Evolutionary conservation across 2,888 invertebrate genomes (phyloP).

Genomic region (Epirrhoe alternata): DNA sequence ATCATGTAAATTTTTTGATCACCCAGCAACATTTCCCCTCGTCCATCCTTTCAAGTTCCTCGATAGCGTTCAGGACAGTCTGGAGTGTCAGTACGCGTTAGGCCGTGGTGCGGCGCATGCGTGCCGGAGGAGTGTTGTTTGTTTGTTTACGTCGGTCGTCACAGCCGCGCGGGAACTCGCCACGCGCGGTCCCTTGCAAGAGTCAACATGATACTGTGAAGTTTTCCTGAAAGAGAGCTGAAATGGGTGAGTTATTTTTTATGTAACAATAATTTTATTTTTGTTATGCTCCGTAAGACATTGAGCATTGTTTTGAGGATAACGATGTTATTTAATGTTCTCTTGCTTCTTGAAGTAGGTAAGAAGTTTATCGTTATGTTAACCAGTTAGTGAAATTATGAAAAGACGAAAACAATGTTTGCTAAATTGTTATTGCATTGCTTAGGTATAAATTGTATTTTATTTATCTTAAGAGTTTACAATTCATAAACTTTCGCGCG

Average conservation of each 20-base stretch:
- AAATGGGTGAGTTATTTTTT: constrained; percentile 12
- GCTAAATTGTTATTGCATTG: too few species aligned
- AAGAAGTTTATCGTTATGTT: background rate
- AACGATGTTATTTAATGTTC: background rate
- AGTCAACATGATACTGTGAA: constrained; percentile 16
- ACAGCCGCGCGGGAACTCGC: constrained; percentile 3
- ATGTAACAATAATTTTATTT: background rate
- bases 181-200: background rate
- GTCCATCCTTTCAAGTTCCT: background rate
- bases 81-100: constrained; percentile 17
- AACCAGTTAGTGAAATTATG: too few species aligned
- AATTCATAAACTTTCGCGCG: background rate
- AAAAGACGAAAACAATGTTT: too few species aligned
- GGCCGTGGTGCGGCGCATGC: constrained; percentile 23
- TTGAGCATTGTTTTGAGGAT: constrained; percentile 11
- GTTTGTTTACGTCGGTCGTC: constrained; percentile 10
- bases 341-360: background rate
- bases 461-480: too few species aligned
- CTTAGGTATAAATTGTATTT: too few species aligned
- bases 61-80: background rate
- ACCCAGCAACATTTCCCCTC: background rate
- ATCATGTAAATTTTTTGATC: too few species aligned
- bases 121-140: background rate
- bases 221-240: background rate
- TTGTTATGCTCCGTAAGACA: background rate